Base-by-base conservation (phyloP, 2,888 invertebrate species). In the Epirrita christyi region DNA sequence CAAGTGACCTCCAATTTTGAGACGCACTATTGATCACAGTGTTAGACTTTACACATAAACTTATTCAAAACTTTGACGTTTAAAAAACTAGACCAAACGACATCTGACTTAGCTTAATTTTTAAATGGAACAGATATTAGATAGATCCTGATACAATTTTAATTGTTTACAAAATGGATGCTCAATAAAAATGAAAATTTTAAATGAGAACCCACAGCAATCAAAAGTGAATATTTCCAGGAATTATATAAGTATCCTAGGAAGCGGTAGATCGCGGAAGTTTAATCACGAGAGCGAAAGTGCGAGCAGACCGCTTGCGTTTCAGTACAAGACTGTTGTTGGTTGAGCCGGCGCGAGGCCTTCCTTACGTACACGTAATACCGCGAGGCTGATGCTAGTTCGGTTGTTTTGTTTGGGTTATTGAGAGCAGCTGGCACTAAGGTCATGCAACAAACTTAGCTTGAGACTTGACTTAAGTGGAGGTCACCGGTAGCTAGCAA, bases 241-340 rank as follows among this genome's bases (percentile, higher is more conserved):
- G 44, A 45, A 29, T 44, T 1, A 51, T 55, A 37, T 43, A 43
- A 38, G 11, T 32, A 27, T 34, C 49, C 49, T 38, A 59, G 58
- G 60, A 64, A 61, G 53, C 36, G 65, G 55, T 46, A 61, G 68
- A 61, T 68, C 73, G 71, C 81, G 84, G 81, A 81, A 80, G 76
- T 72, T 69, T 54, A 67, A 61, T 70, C 69, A 65, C 70, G 85
- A 88, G 80, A 88, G 84, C 89, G 90, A 90, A 89, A 90, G 90
- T 91, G 86, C 82, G 81, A 70, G 81, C 76, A 80, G 70, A 75
- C 80, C 76, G 83, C 75, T 66, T 78, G 88, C 87, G 86, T 75
- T 78, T 77, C 85, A 73, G 71, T 81, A 70, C 70, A 67, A 85
- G 88, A 90, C 89, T 87, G 36, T 36, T 86, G 71, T 36, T 86